Base-by-base conservation (phyloP, 2,888 invertebrate species). In the Cheilosia variabilis region DNA sequence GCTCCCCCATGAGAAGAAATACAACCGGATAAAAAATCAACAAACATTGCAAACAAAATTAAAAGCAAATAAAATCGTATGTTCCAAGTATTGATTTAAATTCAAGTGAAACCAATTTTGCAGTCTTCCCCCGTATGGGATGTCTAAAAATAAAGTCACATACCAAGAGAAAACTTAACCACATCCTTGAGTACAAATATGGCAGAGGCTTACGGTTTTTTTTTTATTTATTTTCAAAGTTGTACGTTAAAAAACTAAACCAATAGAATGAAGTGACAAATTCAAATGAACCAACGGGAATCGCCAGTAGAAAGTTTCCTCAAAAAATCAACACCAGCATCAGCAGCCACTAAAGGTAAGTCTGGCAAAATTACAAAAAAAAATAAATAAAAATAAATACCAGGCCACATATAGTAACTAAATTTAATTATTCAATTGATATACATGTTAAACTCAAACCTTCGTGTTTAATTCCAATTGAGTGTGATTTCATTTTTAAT, bases 261-360 rank as follows among this genome's bases (percentile, higher is more conserved):
- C 10, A 60, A 53, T 37, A 45, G 55, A 62, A 77, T 76, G 60
- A 69, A 77, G 77, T 77, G 77, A 77, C 53, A 77, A 55, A 63
- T 57, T 78, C 78, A 78, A 78, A 78, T 78, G 78, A 71, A 52
- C 47, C 71, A 34, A 79, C 62, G 72, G 72, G 66, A 72, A 79
- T 73, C 72, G 53, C 62, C 66, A 62, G 47, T 50, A 50, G 50
- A 41, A 69, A 37, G 17, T 45, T 53, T 34, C 60, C 53, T 22
- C 4, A 60, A 53, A 52, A 47, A 37, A 45, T 53, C 60, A 73
- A 66, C 79, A 66, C 66, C 71, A 71, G 50, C 69, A 72, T 58
- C 58, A 79, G 24, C 22, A 72, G 65, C 79, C 58, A 72, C 65
- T 66, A 66, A 79, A 79, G 66, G 79, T 80, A 60, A 77, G 77